These are phyloP conservation scores for Calliphora vomitoria DNA, from an alignment of 2,888 invertebrate genomes.

Conservation along the genomic window DNA sequence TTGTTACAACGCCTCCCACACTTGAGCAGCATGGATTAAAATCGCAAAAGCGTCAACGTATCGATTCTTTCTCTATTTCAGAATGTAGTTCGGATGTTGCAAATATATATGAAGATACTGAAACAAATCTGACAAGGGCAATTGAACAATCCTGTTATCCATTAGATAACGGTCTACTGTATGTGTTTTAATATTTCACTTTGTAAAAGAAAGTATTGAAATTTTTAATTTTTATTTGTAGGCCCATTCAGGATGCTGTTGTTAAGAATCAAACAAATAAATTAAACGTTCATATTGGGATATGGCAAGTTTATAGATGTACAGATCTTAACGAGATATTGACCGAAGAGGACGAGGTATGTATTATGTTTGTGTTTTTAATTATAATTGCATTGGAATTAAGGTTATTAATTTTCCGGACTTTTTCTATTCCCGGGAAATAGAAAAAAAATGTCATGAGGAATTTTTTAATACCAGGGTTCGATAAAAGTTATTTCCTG, in stretches of 20 bases:
- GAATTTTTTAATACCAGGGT: too few relatives aligned
- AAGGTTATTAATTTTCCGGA: too few relatives aligned
- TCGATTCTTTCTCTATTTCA: constrained; percentile 29
- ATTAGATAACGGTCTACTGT: constrained; percentile 65
- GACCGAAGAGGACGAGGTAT: constrained; percentile 78
- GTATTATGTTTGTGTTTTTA: neutral
- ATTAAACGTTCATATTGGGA: constrained; percentile 77
- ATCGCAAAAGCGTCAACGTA: constrained; percentile 33
- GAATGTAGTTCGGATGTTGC: constrained; percentile 51
- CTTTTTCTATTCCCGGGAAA: too few relatives aligned
- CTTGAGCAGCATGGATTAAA: constrained; percentile 8
- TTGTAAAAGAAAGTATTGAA: neutral
- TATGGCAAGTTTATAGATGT: constrained; percentile 75
- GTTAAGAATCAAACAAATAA: constrained; percentile 73
- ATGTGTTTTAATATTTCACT: constrained; percentile 18
- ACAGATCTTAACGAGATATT: constrained; percentile 77
- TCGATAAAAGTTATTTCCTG: too few relatives aligned
- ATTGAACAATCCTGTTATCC: neutral
- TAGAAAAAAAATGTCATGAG: too few relatives aligned
- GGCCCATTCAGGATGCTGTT: constrained; percentile 80
- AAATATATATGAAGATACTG: constrained; percentile 43
- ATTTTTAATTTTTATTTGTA: constrained; percentile 54
- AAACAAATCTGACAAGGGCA: neutral
- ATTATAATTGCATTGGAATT: too few relatives aligned
- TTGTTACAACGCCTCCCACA: neutral